Base-by-base conservation (phyloP, 2,888 invertebrate species). In the Acanthosoma haemorrhoidale region DNA sequence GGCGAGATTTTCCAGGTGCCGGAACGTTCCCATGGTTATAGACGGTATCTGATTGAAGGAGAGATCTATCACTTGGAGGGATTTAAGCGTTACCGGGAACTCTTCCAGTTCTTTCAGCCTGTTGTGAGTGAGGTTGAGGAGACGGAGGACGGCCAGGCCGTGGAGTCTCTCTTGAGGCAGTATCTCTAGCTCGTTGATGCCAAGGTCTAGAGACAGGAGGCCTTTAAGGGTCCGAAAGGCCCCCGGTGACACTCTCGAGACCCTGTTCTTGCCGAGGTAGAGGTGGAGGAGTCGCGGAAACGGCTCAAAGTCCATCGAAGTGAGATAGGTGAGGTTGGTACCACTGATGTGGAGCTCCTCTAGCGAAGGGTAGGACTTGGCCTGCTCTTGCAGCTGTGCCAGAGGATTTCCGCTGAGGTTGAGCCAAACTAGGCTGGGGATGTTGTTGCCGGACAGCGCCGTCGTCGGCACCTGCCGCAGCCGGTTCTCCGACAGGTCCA, bases 401-500 rank as follows among this genome's bases (percentile, higher is more conserved):
- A 94, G 82, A 0, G 91, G 89, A 81, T 95, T 95, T 2, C 86
- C 88, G 8, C 92, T 92, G 76, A 95, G 83, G 78, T 94, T 94
- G 3, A 95, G 81, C 82, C 88, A 88, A 11, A 85, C 86, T 1
- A 93, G 80, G 3, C 86, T 86, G 0, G 89, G 89, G 51, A 92
- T 81, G 63, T 89, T 88, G 58, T 87, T 85, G 75, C 88, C 88
- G 1, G 91, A 89, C 31, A 93, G 81, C 0, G 90, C 89, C 11
- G 87, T 85, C 67, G 86, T 87, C 1, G 93, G 92, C 75, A 94
- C 88, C 79, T 91, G 88, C 74, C 87, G 85, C 75, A 94, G 90
- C 67, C 88, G 84, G 81, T 94, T 94, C 72, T 83, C 84, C 1
- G 93, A 89, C 72, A 93, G 79, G 78, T 93, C 91, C 69, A 93